These are phyloP conservation scores for Diplazon laetatorius DNA, from an alignment of 2,888 invertebrate genomes.

Conservation along the genomic window DNA sequence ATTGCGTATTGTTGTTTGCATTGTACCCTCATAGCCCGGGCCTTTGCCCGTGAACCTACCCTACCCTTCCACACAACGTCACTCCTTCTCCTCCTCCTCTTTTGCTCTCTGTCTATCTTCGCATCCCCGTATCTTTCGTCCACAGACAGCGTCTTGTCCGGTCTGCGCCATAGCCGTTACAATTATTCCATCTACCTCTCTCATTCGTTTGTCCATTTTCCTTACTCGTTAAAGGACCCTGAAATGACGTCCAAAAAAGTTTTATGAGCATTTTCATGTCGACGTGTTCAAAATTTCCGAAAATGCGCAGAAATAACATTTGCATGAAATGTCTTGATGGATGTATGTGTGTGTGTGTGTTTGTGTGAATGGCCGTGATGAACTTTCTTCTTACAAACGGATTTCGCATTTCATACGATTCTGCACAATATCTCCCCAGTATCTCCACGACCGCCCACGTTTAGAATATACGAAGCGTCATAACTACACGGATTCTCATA, in stretches of 20 bases:
- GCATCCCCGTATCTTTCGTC: background rate
- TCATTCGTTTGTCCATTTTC: background rate
- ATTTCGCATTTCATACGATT: no score
- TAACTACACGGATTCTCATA: background rate
- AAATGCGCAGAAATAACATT: no score
- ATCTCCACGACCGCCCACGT: no score
- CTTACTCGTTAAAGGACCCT: background rate
- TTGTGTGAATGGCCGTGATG: no score
- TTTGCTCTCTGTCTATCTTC: slow-evolving; percentile 4
- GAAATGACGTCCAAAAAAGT: no score
- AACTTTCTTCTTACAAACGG: no score
- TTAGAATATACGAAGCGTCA: background rate
- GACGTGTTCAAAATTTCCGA: no score
- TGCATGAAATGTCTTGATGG: no score
- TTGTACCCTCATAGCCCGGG: slow-evolving; percentile 68
- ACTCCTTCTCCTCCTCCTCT: slow-evolving; percentile 18
- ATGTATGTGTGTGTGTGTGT: no score
- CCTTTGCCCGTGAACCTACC: slow-evolving; percentile 67
- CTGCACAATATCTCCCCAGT: no score
- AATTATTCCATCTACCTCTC: background rate
- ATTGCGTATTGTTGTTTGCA: slow-evolving; percentile 80
- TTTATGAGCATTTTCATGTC: no score
- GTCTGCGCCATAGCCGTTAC: background rate
- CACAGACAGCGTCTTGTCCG: background rate
- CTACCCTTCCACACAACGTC: slow-evolving; percentile 70